phyloP scores from a whole-genome alignment of 2,797 vertebrate species.

The Rhabdophis nuchalis region DNA sequence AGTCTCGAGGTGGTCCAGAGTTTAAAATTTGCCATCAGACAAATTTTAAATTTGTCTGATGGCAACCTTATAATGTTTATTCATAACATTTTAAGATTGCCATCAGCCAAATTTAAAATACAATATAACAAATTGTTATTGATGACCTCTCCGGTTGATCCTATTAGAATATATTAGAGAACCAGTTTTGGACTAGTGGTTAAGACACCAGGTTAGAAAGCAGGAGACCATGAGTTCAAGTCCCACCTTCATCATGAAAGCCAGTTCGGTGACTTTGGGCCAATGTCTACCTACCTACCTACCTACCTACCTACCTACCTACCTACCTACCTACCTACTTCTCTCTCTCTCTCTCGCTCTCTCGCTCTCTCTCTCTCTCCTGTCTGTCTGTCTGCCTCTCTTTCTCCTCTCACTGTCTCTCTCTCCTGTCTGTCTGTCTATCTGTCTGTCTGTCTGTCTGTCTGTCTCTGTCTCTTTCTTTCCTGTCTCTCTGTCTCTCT shows the following conservation, averaged over 20 bases:
- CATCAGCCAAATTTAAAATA: background rate
- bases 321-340: too few species aligned
- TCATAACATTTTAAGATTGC: background rate
- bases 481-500: too few species aligned
- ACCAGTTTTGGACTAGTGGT: too few species aligned
- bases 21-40: background rate
- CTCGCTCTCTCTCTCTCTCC: too few species aligned
- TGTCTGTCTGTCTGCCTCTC: too few species aligned
- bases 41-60: background rate
- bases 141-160: background rate
- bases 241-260: background rate
- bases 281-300: too few species aligned
- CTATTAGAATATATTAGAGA: background rate
- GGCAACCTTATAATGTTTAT: background rate
- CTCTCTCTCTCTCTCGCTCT: too few species aligned
- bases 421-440: too few species aligned
- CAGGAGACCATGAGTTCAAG: background rate
- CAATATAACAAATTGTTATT: background rate
- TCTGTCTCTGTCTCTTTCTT: rapidly evolving
- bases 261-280: background rate
- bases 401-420: too few species aligned
- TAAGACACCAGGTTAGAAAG: too few species aligned
- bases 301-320: too few species aligned
- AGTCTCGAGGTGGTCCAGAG: background rate
- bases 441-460: too few species aligned